Percentiles rank a stretch among this genome's conserved stretches.
These are phyloP conservation scores for Psammodynastes pulverulentus DNA, from an alignment of 2,113 vertebrate species.

Conservation along the genomic window DNA sequence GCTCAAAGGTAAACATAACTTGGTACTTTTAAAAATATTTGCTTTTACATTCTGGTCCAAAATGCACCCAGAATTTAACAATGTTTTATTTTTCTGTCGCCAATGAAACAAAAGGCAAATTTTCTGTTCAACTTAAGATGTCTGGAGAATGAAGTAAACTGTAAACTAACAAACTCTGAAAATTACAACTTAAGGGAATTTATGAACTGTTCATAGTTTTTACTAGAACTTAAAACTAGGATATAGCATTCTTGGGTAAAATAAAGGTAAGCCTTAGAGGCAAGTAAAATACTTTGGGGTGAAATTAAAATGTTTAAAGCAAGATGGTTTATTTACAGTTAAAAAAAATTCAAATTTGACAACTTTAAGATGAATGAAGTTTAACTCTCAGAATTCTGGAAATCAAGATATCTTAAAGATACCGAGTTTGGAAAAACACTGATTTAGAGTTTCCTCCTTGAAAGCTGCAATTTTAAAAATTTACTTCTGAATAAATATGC, in stretches of 20 bases:
- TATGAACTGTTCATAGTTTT: neutral
- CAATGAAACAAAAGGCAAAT: neutral
- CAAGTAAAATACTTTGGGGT: neutral
- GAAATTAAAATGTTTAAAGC: constrained; percentile 5
- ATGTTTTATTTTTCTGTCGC: neutral
- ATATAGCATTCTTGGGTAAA: neutral
- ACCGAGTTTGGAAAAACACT: neutral
- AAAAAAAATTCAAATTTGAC: too few species aligned
- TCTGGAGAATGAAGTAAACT: fast-evolving
- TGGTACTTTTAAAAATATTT: constrained; percentile 23
- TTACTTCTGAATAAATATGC: neutral
- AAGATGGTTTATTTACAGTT: neutral
- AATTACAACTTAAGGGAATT: neutral
- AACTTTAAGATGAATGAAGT: neutral
- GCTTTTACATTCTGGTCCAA: neutral
- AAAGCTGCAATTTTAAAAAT: neutral
- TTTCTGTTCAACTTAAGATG: neutral
- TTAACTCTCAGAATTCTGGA: neutral
- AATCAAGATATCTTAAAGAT: neutral
- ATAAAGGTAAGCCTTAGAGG: neutral
- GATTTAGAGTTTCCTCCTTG: neutral
- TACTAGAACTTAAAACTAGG: neutral
- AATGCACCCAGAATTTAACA: neutral
- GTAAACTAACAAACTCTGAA: neutral
- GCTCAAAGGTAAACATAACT: neutral